A percentile compares a stretch with the other conserved stretches of the same genome.
Evolutionary conservation across 2,113 vertebrate species (phyloP).

Genomic region (Murina feae): DNA sequence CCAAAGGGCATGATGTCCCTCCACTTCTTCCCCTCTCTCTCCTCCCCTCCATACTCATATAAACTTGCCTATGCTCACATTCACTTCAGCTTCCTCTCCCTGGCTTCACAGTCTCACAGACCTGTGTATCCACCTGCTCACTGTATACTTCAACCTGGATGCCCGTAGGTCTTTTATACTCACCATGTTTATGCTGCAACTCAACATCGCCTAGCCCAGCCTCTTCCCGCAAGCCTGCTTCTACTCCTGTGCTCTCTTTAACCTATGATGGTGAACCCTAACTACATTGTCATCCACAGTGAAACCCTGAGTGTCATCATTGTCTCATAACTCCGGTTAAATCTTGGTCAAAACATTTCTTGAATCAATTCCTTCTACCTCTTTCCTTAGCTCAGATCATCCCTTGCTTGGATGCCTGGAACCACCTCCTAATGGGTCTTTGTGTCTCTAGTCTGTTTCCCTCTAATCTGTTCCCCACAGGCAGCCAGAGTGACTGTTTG

Average conservation of each 20-base stretch:
- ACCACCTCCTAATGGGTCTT: not conserved
- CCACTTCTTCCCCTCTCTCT: not conserved
- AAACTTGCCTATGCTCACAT: not conserved
- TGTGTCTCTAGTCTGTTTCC: not conserved
- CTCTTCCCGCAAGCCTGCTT: not conserved
- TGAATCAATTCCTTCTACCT: not conserved
- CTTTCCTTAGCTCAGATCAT: not conserved
- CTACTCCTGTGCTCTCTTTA: not conserved
- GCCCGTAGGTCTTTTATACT: not conserved
- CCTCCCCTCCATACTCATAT: not conserved
- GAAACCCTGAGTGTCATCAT: not conserved
- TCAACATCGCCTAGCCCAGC: too few species aligned
- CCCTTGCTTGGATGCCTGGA: not conserved
- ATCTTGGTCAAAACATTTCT: not conserved
- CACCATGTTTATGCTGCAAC: not conserved
- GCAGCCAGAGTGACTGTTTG: not conserved
- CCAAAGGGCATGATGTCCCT: not conserved
- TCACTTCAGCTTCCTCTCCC: not conserved
- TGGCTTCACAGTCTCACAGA: not conserved
- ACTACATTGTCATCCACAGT: not conserved
- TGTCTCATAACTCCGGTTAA: not conserved
- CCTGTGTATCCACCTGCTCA: not conserved
- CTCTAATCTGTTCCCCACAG: not conserved
- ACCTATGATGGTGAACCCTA: not conserved
- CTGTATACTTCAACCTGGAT: not conserved